These are phyloP conservation scores for Cheilosia impressa DNA, from an alignment of 2,888 invertebrate genomes.

Conservation along the genomic window DNA sequence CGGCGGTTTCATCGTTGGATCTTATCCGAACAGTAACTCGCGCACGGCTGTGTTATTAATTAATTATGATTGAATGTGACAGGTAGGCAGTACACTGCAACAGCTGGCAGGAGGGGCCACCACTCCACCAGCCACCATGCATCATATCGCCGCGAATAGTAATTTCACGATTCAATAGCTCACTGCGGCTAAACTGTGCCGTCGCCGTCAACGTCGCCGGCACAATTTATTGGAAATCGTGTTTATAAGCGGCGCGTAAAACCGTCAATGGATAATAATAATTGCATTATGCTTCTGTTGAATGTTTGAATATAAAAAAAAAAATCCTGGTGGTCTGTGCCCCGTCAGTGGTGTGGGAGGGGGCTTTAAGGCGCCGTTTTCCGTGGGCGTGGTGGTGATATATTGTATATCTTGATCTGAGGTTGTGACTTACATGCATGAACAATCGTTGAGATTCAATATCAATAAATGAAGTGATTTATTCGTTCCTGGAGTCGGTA, in stretches of 20 bases:
- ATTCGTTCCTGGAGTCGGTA: slow-evolving; percentile 23
- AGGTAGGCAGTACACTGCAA: slow-evolving; percentile 63
- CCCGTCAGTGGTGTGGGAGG: slow-evolving; percentile 9
- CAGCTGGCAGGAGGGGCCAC: slow-evolving; percentile 69
- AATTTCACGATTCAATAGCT: slow-evolving; percentile 75
- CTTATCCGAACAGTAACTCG: slow-evolving; percentile 10
- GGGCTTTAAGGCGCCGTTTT: slow-evolving; percentile 51
- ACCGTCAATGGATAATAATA: slow-evolving; percentile 74
- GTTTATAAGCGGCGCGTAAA: slow-evolving; percentile 66
- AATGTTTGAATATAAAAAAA: slow-evolving; percentile 9
- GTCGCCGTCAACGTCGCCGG: slow-evolving; percentile 18
- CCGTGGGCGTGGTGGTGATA: slow-evolving; percentile 72
- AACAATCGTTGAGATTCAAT: slow-evolving; percentile 62
- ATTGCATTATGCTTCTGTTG: slow-evolving; percentile 74
- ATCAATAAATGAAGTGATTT: slow-evolving; percentile 65
- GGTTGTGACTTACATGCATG: slow-evolving; percentile 68
- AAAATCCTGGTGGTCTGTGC: slow-evolving; percentile 19
- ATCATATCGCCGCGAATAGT: slow-evolving; percentile 48
- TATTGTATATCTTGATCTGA: slow-evolving; percentile 64
- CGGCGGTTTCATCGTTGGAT: slow-evolving; percentile 39
- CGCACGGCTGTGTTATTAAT: slow-evolving; percentile 67
- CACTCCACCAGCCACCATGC: not conserved
- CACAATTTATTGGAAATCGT: slow-evolving; percentile 72
- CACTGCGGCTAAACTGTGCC: slow-evolving; percentile 38
- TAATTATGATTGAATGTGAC: slow-evolving; percentile 75